A percentile compares a stretch with the other conserved stretches of the same genome.
phyloP scores from a whole-genome alignment of 2,113 vertebrate genomes.

The Rhynchomys soricoides region DNA sequence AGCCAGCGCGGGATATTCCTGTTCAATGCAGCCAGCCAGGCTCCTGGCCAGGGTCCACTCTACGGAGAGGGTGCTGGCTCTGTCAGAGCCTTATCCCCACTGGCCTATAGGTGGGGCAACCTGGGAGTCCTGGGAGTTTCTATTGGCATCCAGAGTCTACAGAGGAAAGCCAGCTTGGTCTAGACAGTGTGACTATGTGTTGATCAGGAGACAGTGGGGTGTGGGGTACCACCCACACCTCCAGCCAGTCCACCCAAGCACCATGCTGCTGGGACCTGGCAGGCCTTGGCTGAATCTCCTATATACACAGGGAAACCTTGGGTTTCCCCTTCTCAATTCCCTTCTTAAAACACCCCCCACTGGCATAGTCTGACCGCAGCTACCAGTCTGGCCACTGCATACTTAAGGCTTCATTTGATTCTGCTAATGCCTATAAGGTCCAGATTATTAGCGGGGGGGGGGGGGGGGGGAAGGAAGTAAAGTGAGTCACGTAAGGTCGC shows the following conservation, averaged over 20 bases:
- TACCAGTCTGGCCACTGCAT: background rate
- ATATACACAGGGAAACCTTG: background rate
- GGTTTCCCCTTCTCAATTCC: background rate
- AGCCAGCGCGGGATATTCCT: constrained; percentile 69
- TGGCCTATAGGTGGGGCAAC: background rate
- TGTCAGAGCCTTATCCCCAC: constrained; percentile 6
- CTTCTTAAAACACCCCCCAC: constrained; percentile 21
- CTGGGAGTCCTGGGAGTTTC: constrained; percentile 18
- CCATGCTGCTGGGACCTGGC: background rate
- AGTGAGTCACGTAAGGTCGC: constrained; percentile 54
- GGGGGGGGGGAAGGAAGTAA: constrained; percentile 21
- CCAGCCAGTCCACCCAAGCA: constrained; percentile 27
- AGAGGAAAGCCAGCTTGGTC: constrained; percentile 35
- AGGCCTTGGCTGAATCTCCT: constrained; percentile 19
- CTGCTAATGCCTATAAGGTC: constrained; percentile 37
- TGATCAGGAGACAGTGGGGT: background rate
- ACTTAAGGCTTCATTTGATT: background rate
- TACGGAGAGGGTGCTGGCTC: constrained; percentile 58
- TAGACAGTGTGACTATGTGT: background rate
- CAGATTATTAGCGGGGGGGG: background rate
- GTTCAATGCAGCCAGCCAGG: constrained; percentile 46
- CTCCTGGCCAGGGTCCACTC: constrained; percentile 71
- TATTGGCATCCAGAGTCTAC: background rate
- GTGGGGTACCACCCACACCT: constrained; percentile 27
- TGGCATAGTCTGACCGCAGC: background rate